Evolutionary conservation across 1,140 invertebrate species (phyloP), one percentile per base, ranked within the genome.

Genomic region (Eriosoma lanigerum): DNA sequence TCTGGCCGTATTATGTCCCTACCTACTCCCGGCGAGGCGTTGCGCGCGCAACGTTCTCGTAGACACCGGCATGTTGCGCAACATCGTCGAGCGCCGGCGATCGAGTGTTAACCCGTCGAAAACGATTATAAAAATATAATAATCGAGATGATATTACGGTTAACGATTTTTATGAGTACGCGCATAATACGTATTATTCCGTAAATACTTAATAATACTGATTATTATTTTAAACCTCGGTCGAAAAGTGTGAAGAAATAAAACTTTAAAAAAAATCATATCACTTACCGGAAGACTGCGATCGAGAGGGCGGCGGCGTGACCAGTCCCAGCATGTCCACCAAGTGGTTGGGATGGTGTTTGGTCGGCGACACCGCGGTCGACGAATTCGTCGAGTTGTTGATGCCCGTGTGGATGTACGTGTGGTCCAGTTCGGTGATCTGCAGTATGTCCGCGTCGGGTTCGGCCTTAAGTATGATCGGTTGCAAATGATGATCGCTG

Each of bases 351-450:
- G 50, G 52, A 2, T 78, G 75, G 38, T 48, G 75, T 46, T 78
- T 78, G 44, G 12, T 9, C 0, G 73, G 73, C 56, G 73, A 76
- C 21, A 24, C 29, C 54, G n/a, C 38, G 21, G 73, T 19, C 32
- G 73, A 58, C 12, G 73, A 75, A 15, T 1, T 26, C 26, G n/a
- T 15, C 21, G 52, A 56, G 15, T 9, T 6, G 56, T 17, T 24
- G n/a, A n/a, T 21, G 73, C 1, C 10, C n/a, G 66, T 62, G 17
- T 78, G 75, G 1, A 78, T 38, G 56, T 78, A 78, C 62, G 56
- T 78, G 75, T 78, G 75, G 24, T 78, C 75, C 15, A 78, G 24
- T 48, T 78, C 75, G 15, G 75, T 78, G 56, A 78, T 78, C 21
- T 78, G 56, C 1, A 62, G 21, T 15, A 78, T 78, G 56, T 78